Conservation (phyloP, 2,888 invertebrate species). For the Luperina nickerlii region DNA sequence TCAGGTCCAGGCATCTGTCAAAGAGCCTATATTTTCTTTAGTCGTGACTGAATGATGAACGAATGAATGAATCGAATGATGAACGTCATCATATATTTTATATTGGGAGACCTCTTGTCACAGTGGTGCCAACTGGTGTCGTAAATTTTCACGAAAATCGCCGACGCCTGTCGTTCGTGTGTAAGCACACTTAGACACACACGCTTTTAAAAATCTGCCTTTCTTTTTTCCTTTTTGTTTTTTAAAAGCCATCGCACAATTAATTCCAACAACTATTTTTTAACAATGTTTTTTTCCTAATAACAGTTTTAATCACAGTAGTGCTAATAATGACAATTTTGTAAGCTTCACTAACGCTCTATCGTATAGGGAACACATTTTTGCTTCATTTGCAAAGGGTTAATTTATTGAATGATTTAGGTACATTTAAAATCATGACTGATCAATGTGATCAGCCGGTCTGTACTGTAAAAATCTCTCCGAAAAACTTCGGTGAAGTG, state of each 20-base stretch:
- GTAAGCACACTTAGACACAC: background rate
- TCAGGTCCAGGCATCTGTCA: too few relatives aligned
- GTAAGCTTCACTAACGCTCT: constrained; percentile 34
- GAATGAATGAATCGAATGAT: too few relatives aligned
- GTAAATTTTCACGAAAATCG: too few relatives aligned
- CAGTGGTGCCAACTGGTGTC: too few relatives aligned
- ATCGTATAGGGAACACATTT: constrained; percentile 51
- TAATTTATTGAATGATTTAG: constrained; percentile 40
- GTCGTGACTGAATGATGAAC: too few relatives aligned
- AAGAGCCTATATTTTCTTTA: too few relatives aligned
- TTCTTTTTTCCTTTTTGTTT: constrained; percentile 6
- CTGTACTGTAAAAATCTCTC: background rate
- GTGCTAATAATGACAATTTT: constrained; percentile 57
- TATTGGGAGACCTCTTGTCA: too few relatives aligned
- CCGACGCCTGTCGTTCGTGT: too few relatives aligned
- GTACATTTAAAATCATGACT: constrained; percentile 26
- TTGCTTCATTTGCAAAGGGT: constrained; percentile 48
- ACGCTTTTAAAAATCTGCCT: background rate
- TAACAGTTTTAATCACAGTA: constrained; percentile 74
- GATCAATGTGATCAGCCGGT: constrained; percentile 1
- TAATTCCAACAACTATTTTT: constrained; percentile 69
- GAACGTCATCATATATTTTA: too few relatives aligned
- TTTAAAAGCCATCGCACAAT: constrained; percentile 53
- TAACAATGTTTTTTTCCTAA: constrained; percentile 69
- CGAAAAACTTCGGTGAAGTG: background rate